Evolutionary conservation across 2,113 vertebrate species (phyloP), one percentile per base, ranked within the genome.

Genomic region (Phrynosoma platyrhinos): DNA sequence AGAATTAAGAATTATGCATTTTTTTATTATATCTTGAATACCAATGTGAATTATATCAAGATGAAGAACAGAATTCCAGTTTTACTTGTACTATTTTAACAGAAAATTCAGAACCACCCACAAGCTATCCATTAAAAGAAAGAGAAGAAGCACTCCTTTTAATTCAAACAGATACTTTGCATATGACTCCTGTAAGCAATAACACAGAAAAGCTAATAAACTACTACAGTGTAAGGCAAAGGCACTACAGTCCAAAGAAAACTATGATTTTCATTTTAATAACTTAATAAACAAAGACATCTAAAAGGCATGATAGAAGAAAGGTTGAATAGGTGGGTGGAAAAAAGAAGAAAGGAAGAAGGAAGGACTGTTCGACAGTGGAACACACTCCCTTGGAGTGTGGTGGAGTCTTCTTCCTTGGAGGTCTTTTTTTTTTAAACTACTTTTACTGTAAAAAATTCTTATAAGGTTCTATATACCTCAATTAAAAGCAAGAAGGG

Each of bases 1-100:
- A 85, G n/a, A 85, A 85, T 64, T 42, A 85, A 77, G 64, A n/a
- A 52, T 58, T 47, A 77, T 77, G 64, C 64, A 77, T 85, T 66
- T 27, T 52, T 62, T 58, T 66, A 40, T 36, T 66, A 85, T 55
- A 66, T 20, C 23, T 42, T 42, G 58, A 42, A 77, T 18, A n/a
- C 30, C 52, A 79, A 53, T n/a, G 32, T 68, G 58, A 16, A 1
- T 18, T 62, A 62, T 62, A 62, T 62, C 58, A 20, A 42, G 30
- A 23, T 68, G 62, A 27, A 86, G 42, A 86, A 32, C 13, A 25
- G 10, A 66, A 80, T 72, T 62, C 27, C n/a, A 55, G 30, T 87
- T 58, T 58, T 80, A 72, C n/a, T 72, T 80, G 23, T 71, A 30
- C 40, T 79, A n/a, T 68, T 47, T 58, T 79, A 71, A 27, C 53